A percentile compares a stretch with the other conserved stretches of the same genome.
phyloP scores from a whole-genome alignment of 2,113 vertebrate species.

The Cynopterus brachyotis region DNA sequence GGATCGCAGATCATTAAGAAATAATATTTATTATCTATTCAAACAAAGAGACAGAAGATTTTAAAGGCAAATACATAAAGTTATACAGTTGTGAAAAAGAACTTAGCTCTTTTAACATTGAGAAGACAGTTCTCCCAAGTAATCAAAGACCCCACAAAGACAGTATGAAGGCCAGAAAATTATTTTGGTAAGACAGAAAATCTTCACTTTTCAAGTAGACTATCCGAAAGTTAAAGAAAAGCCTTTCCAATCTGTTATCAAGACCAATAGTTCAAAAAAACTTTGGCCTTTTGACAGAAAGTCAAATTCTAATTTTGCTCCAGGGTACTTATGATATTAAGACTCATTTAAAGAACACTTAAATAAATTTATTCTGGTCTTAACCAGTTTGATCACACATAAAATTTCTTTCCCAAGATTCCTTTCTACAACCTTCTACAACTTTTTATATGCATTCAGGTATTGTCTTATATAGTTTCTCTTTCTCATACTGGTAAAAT shows the following conservation, averaged over 20 bases:
- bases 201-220: background rate
- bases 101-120: background rate
- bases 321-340: background rate
- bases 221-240: background rate
- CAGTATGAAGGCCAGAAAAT: background rate
- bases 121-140: background rate
- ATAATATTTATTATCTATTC: background rate
- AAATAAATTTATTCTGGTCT: background rate
- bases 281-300: background rate
- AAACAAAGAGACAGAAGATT: background rate
- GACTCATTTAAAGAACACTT: background rate
- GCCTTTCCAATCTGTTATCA: background rate
- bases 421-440: no score
- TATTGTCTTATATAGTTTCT: background rate
- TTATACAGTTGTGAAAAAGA: background rate
- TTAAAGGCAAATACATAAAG: background rate
- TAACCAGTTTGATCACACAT: background rate
- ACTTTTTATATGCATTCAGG: background rate
- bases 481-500: background rate
- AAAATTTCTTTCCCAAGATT: background rate
- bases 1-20: background rate
- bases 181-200: background rate
- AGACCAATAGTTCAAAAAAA: background rate
- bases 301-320: background rate
- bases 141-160: background rate